phyloP scores from a whole-genome alignment of 2,113 vertebrate species.

The Synodontis membranacea region DNA sequence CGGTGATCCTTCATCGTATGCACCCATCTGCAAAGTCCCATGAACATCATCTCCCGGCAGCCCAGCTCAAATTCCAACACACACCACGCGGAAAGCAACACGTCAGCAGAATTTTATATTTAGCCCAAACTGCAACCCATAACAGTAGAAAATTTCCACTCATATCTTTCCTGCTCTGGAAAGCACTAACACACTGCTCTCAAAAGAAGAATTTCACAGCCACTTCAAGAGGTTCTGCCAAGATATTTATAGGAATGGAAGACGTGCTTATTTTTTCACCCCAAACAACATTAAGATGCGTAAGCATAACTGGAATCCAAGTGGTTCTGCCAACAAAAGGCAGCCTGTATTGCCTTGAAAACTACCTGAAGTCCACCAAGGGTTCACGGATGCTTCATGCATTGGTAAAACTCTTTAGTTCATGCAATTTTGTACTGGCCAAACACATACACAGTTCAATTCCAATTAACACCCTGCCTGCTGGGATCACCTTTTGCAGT shows the following conservation, averaged over 20 bases:
- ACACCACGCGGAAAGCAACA: slow-evolving; percentile 8
- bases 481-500: not conserved
- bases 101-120: slow-evolving; percentile 42
- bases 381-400: not conserved
- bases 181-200: not conserved
- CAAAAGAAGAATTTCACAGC: not conserved
- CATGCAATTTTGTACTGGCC: not conserved
- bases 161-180: slow-evolving; percentile 17
- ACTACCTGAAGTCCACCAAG: slow-evolving; percentile 18
- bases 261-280: not conserved
- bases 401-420: not conserved
- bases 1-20: not conserved
- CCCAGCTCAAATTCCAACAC: slow-evolving; percentile 4
- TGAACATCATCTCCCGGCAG: not conserved
- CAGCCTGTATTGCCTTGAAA: slow-evolving; percentile 32
- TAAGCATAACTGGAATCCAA: slow-evolving; percentile 4
- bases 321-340: slow-evolving; percentile 14
- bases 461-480: not conserved
- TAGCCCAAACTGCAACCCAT: slow-evolving; percentile 6
- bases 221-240: slow-evolving; percentile 2
- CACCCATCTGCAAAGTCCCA: not conserved
- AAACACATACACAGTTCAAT: not conserved
- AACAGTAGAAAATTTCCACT: slow-evolving; percentile 28
- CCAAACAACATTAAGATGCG: slow-evolving; percentile 18
- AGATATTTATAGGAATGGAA: slow-evolving; percentile 40